Conservation (phyloP, 2,888 invertebrate genomes). For the Thalpophila matura region DNA sequence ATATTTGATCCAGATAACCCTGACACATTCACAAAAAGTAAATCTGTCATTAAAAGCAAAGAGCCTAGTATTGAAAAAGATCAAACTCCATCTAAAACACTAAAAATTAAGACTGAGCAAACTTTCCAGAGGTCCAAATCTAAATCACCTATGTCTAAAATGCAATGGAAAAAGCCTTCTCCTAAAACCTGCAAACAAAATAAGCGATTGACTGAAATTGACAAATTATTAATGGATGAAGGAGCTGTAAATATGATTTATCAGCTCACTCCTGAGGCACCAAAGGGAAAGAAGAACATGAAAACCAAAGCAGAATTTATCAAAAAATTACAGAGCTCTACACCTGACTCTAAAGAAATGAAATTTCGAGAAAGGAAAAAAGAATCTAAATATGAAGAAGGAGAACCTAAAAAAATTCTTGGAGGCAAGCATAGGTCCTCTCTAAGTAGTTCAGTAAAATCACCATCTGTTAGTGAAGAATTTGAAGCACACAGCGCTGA, state of each 20-base stretch:
- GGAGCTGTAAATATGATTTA: slow-evolving; percentile 96
- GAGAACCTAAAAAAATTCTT: slow-evolving; percentile 80
- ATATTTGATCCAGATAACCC: slow-evolving; percentile 94
- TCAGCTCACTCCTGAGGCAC: slow-evolving; percentile 92
- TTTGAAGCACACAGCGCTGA: slow-evolving; percentile 92
- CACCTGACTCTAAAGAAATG: slow-evolving; percentile 83
- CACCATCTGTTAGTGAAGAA: slow-evolving; percentile 91
- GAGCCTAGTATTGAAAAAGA: slow-evolving; percentile 73
- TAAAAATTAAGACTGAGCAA: slow-evolving; percentile 75
- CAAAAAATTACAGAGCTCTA: slow-evolving; percentile 90
- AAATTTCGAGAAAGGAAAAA: slow-evolving; percentile 90
- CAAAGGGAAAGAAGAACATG: slow-evolving; percentile 87
- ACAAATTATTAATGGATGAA: slow-evolving; percentile 95
- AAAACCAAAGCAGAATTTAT: slow-evolving; percentile 91
- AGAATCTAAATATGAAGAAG: slow-evolving; percentile 79
- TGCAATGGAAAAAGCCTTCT: slow-evolving; percentile 87
- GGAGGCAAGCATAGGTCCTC: slow-evolving; percentile 82
- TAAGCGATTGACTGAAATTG: slow-evolving; percentile 93
- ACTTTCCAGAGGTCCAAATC: slow-evolving; percentile 72
- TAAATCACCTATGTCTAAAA: slow-evolving; percentile 81
- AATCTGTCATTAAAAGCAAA: slow-evolving; percentile 73
- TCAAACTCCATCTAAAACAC: slow-evolving; percentile 68
- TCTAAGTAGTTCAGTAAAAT: slow-evolving; percentile 83
- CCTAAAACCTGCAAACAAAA: slow-evolving; percentile 88
- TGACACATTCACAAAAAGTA: slow-evolving; percentile 87